Base-by-base conservation (phyloP, 2,113 vertebrate species). In the Syngnathoides biaculeatus region DNA sequence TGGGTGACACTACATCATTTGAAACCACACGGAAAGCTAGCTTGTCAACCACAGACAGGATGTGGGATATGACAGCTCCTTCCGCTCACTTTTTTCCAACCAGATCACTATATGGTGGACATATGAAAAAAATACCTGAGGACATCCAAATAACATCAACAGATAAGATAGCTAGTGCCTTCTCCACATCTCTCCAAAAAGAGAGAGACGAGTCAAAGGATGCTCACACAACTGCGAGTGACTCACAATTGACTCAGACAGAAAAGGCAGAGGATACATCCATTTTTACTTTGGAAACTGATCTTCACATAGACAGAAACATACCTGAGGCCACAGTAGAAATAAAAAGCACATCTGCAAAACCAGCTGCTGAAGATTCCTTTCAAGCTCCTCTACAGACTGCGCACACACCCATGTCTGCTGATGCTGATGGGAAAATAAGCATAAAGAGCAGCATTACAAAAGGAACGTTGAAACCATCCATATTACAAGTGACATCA, bases 221-320 rank as follows among this genome's bases (percentile, higher is more conserved):
- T 27, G 81, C 73, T 72, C 72, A 64, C 24, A 57, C 39, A 5
- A 58, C 50, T 80, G 52, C 56, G 78, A 73, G 24, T 86, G 78
- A 83, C 56, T 82, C 78, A 74, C 52, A 62, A 35, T 48, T 79
- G 64, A 84, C 63, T 81, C 79, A 74, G 65, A 79, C 67, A 68
- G 50, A 73, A 24, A 60, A 30, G 15, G 26, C 67, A 26, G 30
- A 52, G 40, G 71, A 75, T 45, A 26, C 58, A 48, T 38, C 79
- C 40, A 27, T 61, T 67, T 45, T 56, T 74, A 68, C 78, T 65
- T 65, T 50, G 57, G 47, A 65, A 68, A 72, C 65, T 0, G 53
- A 76, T 58, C 57, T 65, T 67, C 67, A 72, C 59, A 67, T 71
- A 70, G 65, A 24, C 39, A 72, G 52, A 64, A 58, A 73, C 74